These are phyloP conservation scores for Mactra quadrangularis DNA, from an alignment of 1,140 invertebrate genomes.

Conservation along the genomic window DNA sequence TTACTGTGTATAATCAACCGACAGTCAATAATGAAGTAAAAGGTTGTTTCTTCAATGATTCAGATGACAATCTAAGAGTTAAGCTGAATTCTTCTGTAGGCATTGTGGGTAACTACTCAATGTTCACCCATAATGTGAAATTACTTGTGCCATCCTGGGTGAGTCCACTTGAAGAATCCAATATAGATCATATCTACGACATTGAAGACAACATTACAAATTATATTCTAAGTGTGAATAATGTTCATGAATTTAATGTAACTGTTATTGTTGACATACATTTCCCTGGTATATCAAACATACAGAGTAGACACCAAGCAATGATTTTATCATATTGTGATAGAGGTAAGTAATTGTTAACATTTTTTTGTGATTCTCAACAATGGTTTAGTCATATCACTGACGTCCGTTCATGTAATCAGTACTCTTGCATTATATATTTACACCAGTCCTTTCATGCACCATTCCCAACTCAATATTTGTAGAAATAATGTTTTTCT, in stretches of 20 bases:
- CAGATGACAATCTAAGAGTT: background rate
- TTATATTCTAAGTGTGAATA: background rate
- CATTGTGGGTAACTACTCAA: background rate
- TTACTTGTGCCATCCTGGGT: slow-evolving; percentile 4
- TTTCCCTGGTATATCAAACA: background rate
- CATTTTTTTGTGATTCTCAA: too few relatives aligned
- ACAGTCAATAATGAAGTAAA: background rate
- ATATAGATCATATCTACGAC: background rate
- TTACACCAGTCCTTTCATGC: too few relatives aligned
- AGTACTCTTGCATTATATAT: too few relatives aligned
- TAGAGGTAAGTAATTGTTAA: background rate
- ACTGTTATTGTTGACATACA: background rate
- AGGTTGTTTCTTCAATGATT: background rate
- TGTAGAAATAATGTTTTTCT: too few relatives aligned
- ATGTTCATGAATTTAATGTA: background rate
- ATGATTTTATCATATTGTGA: background rate
- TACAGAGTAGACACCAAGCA: background rate
- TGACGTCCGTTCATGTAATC: too few relatives aligned
- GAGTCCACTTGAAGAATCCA: background rate
- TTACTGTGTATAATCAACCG: background rate
- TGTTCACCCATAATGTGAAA: background rate
- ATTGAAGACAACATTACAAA: background rate
- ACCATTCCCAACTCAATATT: too few relatives aligned
- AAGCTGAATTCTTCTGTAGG: background rate
- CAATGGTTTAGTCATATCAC: too few relatives aligned